Percentiles rank a stretch among this genome's conserved stretches.
These are phyloP conservation scores for Erynnis tages DNA, from an alignment of 2,888 invertebrate genomes.

Conservation along the genomic window DNA sequence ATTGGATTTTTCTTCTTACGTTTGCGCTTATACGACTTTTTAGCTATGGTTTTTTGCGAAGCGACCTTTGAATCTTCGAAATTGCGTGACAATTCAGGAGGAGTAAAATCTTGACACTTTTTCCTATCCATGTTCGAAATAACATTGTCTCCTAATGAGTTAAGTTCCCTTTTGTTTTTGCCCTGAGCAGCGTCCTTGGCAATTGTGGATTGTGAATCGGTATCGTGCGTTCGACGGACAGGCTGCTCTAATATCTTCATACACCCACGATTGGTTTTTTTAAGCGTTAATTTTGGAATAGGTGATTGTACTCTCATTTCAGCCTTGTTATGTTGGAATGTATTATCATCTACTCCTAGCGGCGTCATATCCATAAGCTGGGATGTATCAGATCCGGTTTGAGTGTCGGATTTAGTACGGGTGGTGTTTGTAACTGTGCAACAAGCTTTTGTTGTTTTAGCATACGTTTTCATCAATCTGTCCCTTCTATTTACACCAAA, in stretches of 20 bases:
- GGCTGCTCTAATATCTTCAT: constrained; percentile 47
- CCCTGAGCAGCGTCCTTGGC: constrained; percentile 43
- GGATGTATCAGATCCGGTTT: constrained; percentile 61
- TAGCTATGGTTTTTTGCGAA: constrained; percentile 37
- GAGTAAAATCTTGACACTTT: constrained; percentile 57
- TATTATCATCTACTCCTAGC: constrained; percentile 71
- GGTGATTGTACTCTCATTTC: constrained; percentile 74
- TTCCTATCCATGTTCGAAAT: too few species aligned
- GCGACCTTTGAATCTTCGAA: constrained; percentile 44
- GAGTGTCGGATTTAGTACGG: constrained; percentile 44
- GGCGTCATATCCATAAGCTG: constrained; percentile 70
- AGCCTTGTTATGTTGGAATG: constrained; percentile 71
- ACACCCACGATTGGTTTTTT: constrained; percentile 60
- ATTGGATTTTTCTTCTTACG: neutral
- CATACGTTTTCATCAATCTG: constrained; percentile 64
- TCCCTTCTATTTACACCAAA: constrained; percentile 62
- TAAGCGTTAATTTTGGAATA: constrained; percentile 71
- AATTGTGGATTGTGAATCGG: constrained; percentile 42
- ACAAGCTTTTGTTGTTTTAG: constrained; percentile 45
- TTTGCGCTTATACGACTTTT: constrained; percentile 46
- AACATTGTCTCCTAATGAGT: too few species aligned
- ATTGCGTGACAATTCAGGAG: constrained; percentile 43
- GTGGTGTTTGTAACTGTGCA: constrained; percentile 10
- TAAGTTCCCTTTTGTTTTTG: too few species aligned
- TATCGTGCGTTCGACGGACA: constrained; percentile 48